Evolutionary conservation across 1,140 invertebrate species (phyloP).

Genomic region (Stenopsyche tienmushanensis): DNA sequence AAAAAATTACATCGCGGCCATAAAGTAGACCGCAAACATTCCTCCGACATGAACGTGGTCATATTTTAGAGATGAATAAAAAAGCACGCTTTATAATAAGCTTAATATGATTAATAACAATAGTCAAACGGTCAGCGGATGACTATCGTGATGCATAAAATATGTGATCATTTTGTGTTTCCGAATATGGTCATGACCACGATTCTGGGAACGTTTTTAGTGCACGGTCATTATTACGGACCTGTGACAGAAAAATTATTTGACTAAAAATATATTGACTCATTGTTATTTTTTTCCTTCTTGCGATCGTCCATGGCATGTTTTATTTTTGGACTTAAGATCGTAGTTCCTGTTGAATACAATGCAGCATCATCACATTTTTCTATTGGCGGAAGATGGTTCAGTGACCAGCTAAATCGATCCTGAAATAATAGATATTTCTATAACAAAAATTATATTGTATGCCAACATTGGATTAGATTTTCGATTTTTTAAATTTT

Average conservation of each 20-base stretch:
- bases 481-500: too few relatives aligned
- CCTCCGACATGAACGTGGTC: neutral
- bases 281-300: too few relatives aligned
- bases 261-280: too few relatives aligned
- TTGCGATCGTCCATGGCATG: too few relatives aligned
- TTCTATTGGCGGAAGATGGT: conserved; percentile 1
- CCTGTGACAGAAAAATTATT: neutral
- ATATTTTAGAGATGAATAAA: conserved; percentile 3
- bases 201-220: neutral
- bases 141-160: conserved; percentile 7
- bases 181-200: neutral
- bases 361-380: neutral
- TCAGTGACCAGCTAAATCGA: neutral
- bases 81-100: neutral
- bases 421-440: too few relatives aligned
- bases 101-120: conserved; percentile 8
- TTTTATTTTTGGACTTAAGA: neutral
- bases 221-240: neutral
- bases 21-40: too few relatives aligned
- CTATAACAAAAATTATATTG: too few relatives aligned
- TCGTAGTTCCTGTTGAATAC: conserved; percentile 3
- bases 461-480: too few relatives aligned
- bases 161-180: conserved; percentile 2
- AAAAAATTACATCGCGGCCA: conserved; percentile 10
- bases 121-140: conserved; percentile 11